These are phyloP conservation scores for Ophion ventricosus DNA, from an alignment of 2,888 invertebrate genomes.

Conservation along the genomic window DNA sequence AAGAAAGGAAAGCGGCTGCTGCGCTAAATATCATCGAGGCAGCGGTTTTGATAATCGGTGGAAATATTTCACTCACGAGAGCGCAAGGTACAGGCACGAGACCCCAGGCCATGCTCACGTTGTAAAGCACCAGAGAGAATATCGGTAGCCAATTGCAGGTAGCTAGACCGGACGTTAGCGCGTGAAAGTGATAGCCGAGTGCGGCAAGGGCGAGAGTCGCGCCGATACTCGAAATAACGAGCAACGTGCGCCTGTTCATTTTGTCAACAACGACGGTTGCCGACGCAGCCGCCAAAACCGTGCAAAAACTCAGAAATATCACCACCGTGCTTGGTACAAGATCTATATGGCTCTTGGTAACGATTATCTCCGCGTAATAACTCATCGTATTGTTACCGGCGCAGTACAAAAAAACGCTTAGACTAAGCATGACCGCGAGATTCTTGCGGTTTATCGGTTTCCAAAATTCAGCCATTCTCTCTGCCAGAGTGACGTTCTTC, in stretches of 20 bases:
- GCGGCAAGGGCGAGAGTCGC: conserved; percentile 76
- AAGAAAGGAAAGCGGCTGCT: conserved; percentile 73
- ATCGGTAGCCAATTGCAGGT: conserved; percentile 76
- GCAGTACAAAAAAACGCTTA: conserved; percentile 85
- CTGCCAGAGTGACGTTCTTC: conserved; percentile 67
- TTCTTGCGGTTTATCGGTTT: conserved; percentile 81
- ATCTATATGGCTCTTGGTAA: conserved; percentile 79
- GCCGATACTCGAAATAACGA: conserved; percentile 82
- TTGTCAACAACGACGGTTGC: conserved; percentile 84
- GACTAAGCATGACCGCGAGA: conserved; percentile 80
- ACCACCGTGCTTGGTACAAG: conserved; percentile 82
- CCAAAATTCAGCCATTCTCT: conserved; percentile 73
- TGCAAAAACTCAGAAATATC: conserved; percentile 84
- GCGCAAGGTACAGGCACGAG: conserved; percentile 76
- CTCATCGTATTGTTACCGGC: conserved; percentile 82
- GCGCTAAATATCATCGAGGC: conserved; percentile 74
- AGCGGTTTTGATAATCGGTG: conserved; percentile 77
- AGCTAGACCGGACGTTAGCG: conserved; percentile 69
- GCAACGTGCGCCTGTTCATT: conserved; percentile 83
- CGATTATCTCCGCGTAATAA: conserved; percentile 82
- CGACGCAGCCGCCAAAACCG: conserved; percentile 83
- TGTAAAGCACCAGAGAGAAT: conserved; percentile 72
- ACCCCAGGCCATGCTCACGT: conserved; percentile 74
- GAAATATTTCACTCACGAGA: conserved; percentile 78
- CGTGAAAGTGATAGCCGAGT: conserved; percentile 77